phyloP scores from a whole-genome alignment of 2,888 invertebrate genomes.

The Clivina fossor region DNA sequence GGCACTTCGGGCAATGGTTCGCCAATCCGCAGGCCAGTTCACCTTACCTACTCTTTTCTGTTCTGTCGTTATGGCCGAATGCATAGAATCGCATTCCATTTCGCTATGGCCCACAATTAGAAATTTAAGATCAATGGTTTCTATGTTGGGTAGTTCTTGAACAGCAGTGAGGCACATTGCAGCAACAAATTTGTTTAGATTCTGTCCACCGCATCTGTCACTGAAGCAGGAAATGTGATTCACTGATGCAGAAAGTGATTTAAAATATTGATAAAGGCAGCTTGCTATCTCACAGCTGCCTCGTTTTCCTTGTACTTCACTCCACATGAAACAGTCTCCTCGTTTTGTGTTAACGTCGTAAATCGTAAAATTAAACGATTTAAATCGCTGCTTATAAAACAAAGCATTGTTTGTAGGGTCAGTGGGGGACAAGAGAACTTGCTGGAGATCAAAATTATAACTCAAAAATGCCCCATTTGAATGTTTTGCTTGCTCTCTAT shows the following conservation, averaged over 20 bases:
- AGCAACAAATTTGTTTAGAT: conserved; percentile 41
- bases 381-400: too few relatives aligned
- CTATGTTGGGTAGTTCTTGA: conserved; percentile 36
- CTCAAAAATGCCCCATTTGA: too few relatives aligned
- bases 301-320: conserved; percentile 38
- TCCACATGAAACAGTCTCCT: conserved; percentile 42
- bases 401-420: too few relatives aligned
- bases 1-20: conserved; percentile 35
- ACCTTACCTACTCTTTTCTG: conserved; percentile 34
- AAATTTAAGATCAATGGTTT: conserved; percentile 41
- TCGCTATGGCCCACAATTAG: conserved; percentile 36
- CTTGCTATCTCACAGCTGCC: conserved; percentile 41
- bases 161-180: conserved; percentile 40
- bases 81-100: conserved; percentile 37
- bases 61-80: conserved; percentile 37
- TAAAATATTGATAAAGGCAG: conserved; percentile 35
- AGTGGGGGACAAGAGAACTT: too few relatives aligned
- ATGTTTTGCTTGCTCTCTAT: background rate
- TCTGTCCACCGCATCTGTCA: conserved; percentile 44
- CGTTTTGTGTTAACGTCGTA: conserved; percentile 28
- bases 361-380: too few relatives aligned
- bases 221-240: conserved; percentile 40
- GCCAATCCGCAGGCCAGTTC: conserved; percentile 37
- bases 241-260: conserved; percentile 37
- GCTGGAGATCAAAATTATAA: too few relatives aligned